Base-by-base conservation (phyloP, 2,888 invertebrate genomes). In the Oscheius sp. region DNA sequence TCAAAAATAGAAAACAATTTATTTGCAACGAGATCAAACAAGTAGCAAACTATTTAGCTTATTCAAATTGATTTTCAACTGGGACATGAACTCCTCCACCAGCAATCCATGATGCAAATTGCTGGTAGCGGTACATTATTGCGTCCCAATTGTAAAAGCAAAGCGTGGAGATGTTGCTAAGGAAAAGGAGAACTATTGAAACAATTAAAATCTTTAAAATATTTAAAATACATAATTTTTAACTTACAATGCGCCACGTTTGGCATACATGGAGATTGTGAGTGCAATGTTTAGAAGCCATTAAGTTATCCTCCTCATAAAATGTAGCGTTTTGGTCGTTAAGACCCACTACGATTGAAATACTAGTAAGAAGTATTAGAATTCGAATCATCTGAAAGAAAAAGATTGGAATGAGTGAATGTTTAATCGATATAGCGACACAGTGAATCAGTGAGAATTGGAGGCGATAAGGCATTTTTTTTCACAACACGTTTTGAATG, bases 261-360 rank as follows among this genome's bases (percentile, higher is more conserved):
- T 61, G 61, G 27, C 61, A 61, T 25, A 27, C 5, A 10, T 45
- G 61, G 8, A 61, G 29, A 27, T 61, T 61, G n/a, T 45, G 15
- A 15, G 61, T 3, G 29, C 61, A 61, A 6, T 45, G 42, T 8
- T 45, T 25, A 29, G 45, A 45, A 29, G 42, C 42, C n/a, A n/a
- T n/a, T n/a, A n/a, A n/a, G n/a, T n/a, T n/a, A n/a, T n/a, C n/a
- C n/a, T n/a, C n/a, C n/a, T n/a, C n/a, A n/a, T n/a, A n/a, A n/a
- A n/a, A n/a, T n/a, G n/a, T n/a, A n/a, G n/a, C n/a, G n/a, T n/a
- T n/a, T n/a, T n/a, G n/a, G n/a, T n/a, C n/a, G n/a, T n/a, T n/a
- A n/a, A n/a, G n/a, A n/a, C n/a, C n/a, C n/a, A n/a, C n/a, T n/a
- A n/a, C n/a, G n/a, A n/a, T n/a, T n/a, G n/a, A n/a, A n/a, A n/a